A percentile compares a stretch with the other conserved stretches of the same genome.
Conservation (phyloP, 2,888 invertebrate species). For the Geophilus truncorum region DNA sequence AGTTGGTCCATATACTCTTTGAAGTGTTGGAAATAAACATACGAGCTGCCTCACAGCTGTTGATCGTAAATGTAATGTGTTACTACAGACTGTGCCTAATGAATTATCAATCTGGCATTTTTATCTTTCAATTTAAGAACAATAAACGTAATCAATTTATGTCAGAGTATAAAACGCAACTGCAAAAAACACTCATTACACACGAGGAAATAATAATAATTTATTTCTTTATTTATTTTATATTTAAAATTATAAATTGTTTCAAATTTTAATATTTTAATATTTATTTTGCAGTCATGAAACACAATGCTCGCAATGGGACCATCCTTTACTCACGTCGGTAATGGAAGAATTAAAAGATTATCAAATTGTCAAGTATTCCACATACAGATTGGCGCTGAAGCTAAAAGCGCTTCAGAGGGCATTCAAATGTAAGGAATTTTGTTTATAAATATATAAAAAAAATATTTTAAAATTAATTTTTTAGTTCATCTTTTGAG, state of each 20-base stretch:
- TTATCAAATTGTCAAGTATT: slow-evolving; percentile 63
- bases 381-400: slow-evolving; percentile 68
- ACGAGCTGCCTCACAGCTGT: not conserved
- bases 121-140: not conserved
- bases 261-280: not conserved
- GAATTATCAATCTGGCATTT: not conserved
- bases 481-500: not conserved
- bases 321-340: slow-evolving; percentile 32
- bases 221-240: not conserved
- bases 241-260: not conserved
- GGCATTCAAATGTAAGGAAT: slow-evolving; percentile 58
- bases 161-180: not conserved
- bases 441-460: not conserved
- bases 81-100: not conserved
- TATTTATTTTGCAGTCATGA: slow-evolving; percentile 29
- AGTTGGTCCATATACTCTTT: not conserved
- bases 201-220: not conserved
- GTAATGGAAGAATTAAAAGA: slow-evolving; percentile 37
- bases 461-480: not conserved
- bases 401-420: slow-evolving; percentile 63
- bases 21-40: slow-evolving; percentile 4
- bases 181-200: not conserved
- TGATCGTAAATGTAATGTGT: slow-evolving; percentile 5
- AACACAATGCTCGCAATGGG: slow-evolving; percentile 34
- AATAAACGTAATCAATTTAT: not conserved